phyloP scores from a whole-genome alignment of 2,113 vertebrate species.

The Melanocharis versteri region DNA sequence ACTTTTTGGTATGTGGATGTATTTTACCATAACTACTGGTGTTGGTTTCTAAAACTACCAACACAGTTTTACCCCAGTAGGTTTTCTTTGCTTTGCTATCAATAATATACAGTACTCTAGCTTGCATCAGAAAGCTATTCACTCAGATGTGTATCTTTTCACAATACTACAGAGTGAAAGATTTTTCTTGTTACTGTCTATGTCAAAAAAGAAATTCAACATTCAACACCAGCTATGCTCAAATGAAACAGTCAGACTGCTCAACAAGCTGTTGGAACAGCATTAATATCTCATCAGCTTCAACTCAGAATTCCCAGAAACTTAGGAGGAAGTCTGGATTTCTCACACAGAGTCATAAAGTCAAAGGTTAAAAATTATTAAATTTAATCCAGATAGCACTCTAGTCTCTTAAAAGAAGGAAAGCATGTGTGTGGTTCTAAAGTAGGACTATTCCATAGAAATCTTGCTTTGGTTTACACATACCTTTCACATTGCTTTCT shows the following conservation, averaged over 20 bases:
- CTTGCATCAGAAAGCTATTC: background rate
- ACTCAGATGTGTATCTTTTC: conserved; percentile 7
- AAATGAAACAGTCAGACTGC: background rate
- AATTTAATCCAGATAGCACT: background rate
- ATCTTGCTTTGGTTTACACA: background rate
- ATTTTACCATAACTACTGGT: conserved; percentile 5
- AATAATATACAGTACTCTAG: background rate
- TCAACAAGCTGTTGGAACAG: background rate
- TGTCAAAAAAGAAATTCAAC: background rate
- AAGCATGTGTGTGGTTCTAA: background rate
- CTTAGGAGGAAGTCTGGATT: background rate
- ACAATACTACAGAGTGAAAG: background rate
- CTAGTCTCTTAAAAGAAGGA: background rate
- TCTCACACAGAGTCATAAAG: background rate
- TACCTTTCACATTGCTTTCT: background rate
- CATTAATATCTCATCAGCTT: background rate
- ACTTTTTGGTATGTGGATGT: background rate
- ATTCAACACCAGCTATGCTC: background rate
- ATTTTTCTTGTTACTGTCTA: background rate
- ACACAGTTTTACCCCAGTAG: background rate
- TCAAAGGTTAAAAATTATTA: background rate
- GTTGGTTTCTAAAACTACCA: conserved; percentile 41
- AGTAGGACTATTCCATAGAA: background rate
- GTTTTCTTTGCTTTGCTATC: conserved; percentile 8
- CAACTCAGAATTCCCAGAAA: background rate